phyloP scores from a whole-genome alignment of 2,888 invertebrate genomes.

The Drosophila nr. perissopoda region DNA sequence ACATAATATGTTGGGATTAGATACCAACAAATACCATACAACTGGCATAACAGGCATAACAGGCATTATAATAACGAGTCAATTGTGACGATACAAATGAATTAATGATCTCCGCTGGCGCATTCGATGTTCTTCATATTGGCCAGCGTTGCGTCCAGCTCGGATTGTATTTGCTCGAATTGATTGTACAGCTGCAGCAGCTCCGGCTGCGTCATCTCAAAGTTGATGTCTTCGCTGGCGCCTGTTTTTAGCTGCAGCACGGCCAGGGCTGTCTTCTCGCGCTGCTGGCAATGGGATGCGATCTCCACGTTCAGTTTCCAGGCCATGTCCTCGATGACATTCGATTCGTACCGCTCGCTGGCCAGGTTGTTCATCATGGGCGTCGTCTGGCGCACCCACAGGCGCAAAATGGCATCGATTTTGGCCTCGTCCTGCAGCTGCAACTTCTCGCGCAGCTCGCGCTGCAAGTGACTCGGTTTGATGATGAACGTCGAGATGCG shows the following conservation, averaged over 20 bases:
- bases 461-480: slow-evolving; percentile 86
- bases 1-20: background rate
- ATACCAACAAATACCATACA: slow-evolving; percentile 33
- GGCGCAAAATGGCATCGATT: slow-evolving; percentile 86
- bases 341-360: slow-evolving; percentile 81
- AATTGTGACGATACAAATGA: background rate
- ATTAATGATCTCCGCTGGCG: slow-evolving; percentile 4
- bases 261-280: slow-evolving; percentile 85
- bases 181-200: slow-evolving; percentile 86
- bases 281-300: slow-evolving; percentile 85
- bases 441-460: slow-evolving; percentile 85
- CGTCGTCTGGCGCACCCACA: slow-evolving; percentile 86
- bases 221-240: slow-evolving; percentile 84
- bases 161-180: slow-evolving; percentile 86
- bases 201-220: slow-evolving; percentile 86
- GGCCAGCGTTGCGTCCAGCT: slow-evolving; percentile 82
- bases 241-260: slow-evolving; percentile 85
- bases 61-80: background rate
- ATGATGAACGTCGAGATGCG: slow-evolving; percentile 86
- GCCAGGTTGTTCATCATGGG: slow-evolving; percentile 86
- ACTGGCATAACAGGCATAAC: slow-evolving; percentile 14
- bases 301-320: slow-evolving; percentile 87
- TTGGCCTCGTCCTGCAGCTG: slow-evolving; percentile 85
- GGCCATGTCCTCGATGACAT: slow-evolving; percentile 86
- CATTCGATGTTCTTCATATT: slow-evolving; percentile 45